Evolutionary conservation across 1,140 invertebrate genomes (phyloP), one percentile per base, ranked within the genome.

Genomic region (Belonocnema kinseyi): DNA sequence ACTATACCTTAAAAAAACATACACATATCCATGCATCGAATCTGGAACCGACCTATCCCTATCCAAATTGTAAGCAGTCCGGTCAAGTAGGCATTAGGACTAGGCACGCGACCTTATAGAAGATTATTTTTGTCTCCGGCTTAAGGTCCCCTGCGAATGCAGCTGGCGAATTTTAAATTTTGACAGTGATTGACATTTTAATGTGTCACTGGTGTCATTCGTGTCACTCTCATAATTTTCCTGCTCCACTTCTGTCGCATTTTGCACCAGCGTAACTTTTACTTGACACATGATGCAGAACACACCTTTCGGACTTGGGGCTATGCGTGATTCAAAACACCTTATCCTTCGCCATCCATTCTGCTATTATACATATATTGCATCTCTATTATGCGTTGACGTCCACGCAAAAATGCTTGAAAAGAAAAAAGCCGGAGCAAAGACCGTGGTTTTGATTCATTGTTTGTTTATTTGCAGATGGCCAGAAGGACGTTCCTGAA

Each of bases 171-270:
- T 13, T 19, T 56, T 12, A 7, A 46, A 46, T 46, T 46, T 46
- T 46, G 61, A 40, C 26, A 66, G 40, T 66, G 61, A 66, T 66
- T 66, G 61, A 66, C 61, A 66, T 66, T 66, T 66, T 66, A 14
- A 66, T 66, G 61, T 58, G 56, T 58, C 56, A 58, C 13, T 58
- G 19, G 26, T 26, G 56, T 46, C 40, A 46, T 7, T 10, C 2
- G 40, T 46, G 40, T 14, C n/a, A 40, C 33, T 66, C 26, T 14
- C 12, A n/a, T 66, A n/a, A 54, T 66, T 66, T 66, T 66, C 26
- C 58, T 33, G 16, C 8, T 40, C 16, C 33, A 66, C 21, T 66
- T 66, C 12, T 21, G 16, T 66, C 12, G 11, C 3, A 40, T 33
- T 33, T 33, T 33, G 56, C 40, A 11, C 40, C 10, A 8, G 7